Percentiles rank a stretch among this genome's conserved stretches.
These are phyloP conservation scores for Thomomys bottae DNA, from an alignment of 2,113 vertebrate genomes.

Conservation along the genomic window DNA sequence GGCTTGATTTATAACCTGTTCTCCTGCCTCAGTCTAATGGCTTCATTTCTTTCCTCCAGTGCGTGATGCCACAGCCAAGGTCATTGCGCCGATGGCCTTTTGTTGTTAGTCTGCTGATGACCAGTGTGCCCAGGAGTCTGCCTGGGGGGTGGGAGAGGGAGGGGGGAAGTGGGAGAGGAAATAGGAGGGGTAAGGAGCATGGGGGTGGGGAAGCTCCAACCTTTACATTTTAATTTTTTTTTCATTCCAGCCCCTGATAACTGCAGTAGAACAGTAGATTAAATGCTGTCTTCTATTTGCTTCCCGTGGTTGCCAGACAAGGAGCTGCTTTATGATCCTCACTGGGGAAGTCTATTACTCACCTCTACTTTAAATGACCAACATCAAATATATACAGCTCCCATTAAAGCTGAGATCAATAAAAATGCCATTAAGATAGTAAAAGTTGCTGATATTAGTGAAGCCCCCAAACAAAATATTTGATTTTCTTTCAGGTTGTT, in stretches of 20 bases:
- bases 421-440: slow-evolving; percentile 98
- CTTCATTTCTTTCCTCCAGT: slow-evolving; percentile 99
- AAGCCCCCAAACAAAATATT: slow-evolving; percentile 98
- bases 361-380: slow-evolving; percentile 97
- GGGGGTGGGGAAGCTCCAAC: slow-evolving; percentile 77
- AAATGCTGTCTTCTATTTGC: slow-evolving; percentile 91
- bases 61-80: slow-evolving; percentile 99
- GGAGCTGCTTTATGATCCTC: slow-evolving; percentile 94
- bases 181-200: background rate
- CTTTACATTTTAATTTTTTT: slow-evolving; percentile 86
- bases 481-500: slow-evolving; percentile 96
- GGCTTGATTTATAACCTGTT: slow-evolving; percentile 99
- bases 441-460: slow-evolving; percentile 98
- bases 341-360: slow-evolving; percentile 97
- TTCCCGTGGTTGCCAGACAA: slow-evolving; percentile 90
- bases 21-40: slow-evolving; percentile 99
- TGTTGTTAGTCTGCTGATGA: slow-evolving; percentile 98
- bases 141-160: slow-evolving; percentile 29
- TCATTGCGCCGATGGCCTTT: slow-evolving; percentile 97
- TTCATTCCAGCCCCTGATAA: slow-evolving; percentile 86
- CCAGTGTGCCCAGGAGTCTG: slow-evolving; percentile 87
- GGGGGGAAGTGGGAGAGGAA: background rate
- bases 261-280: slow-evolving; percentile 92
- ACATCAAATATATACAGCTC: slow-evolving; percentile 97
- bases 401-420: slow-evolving; percentile 98